Base-by-base conservation (phyloP, 2,888 invertebrate species). In the Aphidoletes aphidimyza region DNA sequence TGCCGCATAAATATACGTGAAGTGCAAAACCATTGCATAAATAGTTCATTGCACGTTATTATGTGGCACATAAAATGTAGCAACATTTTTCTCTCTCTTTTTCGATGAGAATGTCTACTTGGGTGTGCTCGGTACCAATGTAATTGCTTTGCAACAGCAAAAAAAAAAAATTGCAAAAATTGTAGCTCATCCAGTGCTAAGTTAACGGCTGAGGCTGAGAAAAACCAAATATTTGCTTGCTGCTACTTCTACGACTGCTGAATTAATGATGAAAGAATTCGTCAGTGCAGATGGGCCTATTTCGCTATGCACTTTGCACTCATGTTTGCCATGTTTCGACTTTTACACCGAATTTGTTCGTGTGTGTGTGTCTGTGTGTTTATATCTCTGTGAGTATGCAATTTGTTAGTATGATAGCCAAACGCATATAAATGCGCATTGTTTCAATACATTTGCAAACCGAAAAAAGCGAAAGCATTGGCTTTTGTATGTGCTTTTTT, bases 1-100 rank as follows among this genome's bases (percentile, higher is more conserved):
- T 69, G 69, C 69, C 69, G 69, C 69, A 69, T 69, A 69, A 69
- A 69, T 69, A 69, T 69, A 69, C 69, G 69, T 69, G 34, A 69
- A 30, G 54, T n/a, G n/a, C 54, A 11, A 22, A 14, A 30, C 69
- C 14, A 69, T 69, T 69, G 30, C 69, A 69, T 69, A 69, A 69
- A 69, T 69, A 69, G 69, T 69, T 69, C 69, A 69, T 69, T 69
- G 30, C 17, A 69, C 69, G 54, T 26, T 54, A 54, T 54, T 54
- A 26, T 54, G 26, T 54, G 22, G 6, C n/a, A n/a, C n/a, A n/a
- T n/a, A n/a, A n/a, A n/a, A n/a, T n/a, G n/a, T n/a, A n/a, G n/a
- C n/a, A n/a, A n/a, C n/a, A n/a, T n/a, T n/a, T n/a, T n/a, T n/a
- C n/a, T n/a, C n/a, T n/a, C n/a, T n/a, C n/a, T n/a, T n/a, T n/a